Percentiles rank a stretch among this genome's conserved stretches.
phyloP scores from a whole-genome alignment of 2,888 invertebrate species.

The Erannis defoliaria region DNA sequence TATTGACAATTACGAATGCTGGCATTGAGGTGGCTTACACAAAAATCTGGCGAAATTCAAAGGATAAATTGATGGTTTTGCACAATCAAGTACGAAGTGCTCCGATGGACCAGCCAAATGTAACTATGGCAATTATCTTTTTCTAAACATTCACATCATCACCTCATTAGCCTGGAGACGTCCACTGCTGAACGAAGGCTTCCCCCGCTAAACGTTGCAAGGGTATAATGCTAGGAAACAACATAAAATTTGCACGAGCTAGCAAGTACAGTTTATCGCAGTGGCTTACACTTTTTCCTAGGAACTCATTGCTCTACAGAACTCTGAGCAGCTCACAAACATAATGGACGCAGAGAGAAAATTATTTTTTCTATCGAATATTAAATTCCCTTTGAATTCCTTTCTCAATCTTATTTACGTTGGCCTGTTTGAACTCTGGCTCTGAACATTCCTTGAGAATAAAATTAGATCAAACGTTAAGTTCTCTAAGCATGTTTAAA shows the following conservation, averaged over 20 bases:
- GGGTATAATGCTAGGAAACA: constrained; percentile 33
- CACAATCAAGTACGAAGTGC: constrained; percentile 11
- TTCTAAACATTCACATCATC: background rate
- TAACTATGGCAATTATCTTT: constrained; percentile 1
- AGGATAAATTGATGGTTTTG: constrained; percentile 11
- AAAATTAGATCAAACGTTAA: background rate
- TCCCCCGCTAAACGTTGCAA: too few species aligned
- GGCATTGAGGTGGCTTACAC: background rate
- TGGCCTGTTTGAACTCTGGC: background rate
- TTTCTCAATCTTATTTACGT: background rate
- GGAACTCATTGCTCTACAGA: constrained; percentile 23
- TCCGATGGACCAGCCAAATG: constrained; percentile 1
- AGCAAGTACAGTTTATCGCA: too few species aligned
- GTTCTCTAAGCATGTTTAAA: background rate
- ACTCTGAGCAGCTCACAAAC: constrained; percentile 19
- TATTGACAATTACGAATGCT: background rate
- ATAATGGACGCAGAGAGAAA: background rate
- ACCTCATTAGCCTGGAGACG: too few species aligned
- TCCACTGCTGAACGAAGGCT: too few species aligned
- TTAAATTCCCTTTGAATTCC: constrained; percentile 2
- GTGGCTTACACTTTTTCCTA: background rate
- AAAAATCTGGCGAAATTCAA: background rate
- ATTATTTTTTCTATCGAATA: background rate
- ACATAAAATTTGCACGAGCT: constrained; percentile 35
- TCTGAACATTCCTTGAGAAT: background rate